These are phyloP conservation scores for Nothocercus julius DNA, from an alignment of 2,113 vertebrate species.

Conservation along the genomic window DNA sequence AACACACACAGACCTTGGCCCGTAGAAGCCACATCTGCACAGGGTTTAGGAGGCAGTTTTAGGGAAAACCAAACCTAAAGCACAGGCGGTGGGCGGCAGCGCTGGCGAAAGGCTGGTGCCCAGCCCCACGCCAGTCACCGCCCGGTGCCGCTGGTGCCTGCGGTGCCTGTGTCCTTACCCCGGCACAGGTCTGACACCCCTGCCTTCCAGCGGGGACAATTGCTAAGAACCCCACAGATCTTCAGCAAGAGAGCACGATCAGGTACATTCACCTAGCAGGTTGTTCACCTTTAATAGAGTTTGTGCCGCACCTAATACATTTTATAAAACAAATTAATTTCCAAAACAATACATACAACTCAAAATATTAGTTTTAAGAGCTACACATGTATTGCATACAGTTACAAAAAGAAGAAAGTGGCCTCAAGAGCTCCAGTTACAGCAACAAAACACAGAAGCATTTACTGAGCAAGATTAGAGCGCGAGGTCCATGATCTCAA, in stretches of 20 bases:
- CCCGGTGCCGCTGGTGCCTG: not conserved
- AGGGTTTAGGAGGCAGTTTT: not conserved
- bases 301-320: not conserved
- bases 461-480: not conserved
- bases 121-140: not conserved
- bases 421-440: not conserved
- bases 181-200: too few relatives aligned
- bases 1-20: not conserved
- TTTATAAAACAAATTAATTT: not conserved
- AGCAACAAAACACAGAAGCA: constrained; percentile 11
- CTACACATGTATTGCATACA: constrained; percentile 7
- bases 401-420: constrained; percentile 37
- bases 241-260: not conserved
- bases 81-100: too few relatives aligned
- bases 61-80: not conserved
- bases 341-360: not conserved
- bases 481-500: not conserved
- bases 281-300: constrained; percentile 17
- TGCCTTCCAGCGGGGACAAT: not conserved
- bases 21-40: not conserved
- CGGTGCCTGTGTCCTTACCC: not conserved
- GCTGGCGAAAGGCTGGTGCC: not conserved
- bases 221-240: not conserved
- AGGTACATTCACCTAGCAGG: not conserved
- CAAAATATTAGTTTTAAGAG: constrained; percentile 8